phyloP scores from a whole-genome alignment of 2,113 vertebrate genomes.

The Scartelaos histophorus region DNA sequence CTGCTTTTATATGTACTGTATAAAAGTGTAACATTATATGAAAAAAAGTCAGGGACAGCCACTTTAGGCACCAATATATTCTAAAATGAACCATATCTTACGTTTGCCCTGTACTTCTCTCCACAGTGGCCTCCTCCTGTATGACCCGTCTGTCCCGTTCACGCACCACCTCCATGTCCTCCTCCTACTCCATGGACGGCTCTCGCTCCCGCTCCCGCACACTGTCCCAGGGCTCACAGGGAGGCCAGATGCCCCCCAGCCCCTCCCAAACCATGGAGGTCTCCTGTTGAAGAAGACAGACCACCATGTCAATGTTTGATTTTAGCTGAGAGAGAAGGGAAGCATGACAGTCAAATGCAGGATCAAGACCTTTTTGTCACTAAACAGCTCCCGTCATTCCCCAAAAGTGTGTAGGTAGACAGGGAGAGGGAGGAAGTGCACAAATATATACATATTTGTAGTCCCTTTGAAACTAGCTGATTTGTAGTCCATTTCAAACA shows the following conservation, averaged over 20 bases:
- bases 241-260: slow-evolving; percentile 81
- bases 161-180: slow-evolving; percentile 89
- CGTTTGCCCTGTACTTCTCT: slow-evolving; percentile 1
- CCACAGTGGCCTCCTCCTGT: slow-evolving; percentile 88
- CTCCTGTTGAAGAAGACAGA: slow-evolving; percentile 79
- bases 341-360: slow-evolving; percentile 26
- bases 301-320: slow-evolving; percentile 11
- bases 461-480: slow-evolving; percentile 6
- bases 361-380: slow-evolving; percentile 61
- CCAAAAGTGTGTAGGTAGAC: slow-evolving; percentile 20
- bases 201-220: slow-evolving; percentile 85
- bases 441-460: slow-evolving; percentile 18
- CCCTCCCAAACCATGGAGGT: slow-evolving; percentile 89
- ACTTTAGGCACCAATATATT: too few relatives aligned
- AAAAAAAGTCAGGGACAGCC: not conserved
- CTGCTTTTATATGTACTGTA: too few relatives aligned
- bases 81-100: not conserved
- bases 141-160: slow-evolving; percentile 92
- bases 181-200: slow-evolving; percentile 85
- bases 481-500: not conserved
- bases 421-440: slow-evolving; percentile 15
- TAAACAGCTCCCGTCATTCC: slow-evolving; percentile 53
- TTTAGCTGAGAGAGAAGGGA: slow-evolving; percentile 15
- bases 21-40: too few relatives aligned
- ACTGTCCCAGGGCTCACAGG: slow-evolving; percentile 87